Evolutionary conservation across 2,888 invertebrate species (phyloP), one percentile per base, ranked within the genome.

Genomic region (Apodemia zela): DNA sequence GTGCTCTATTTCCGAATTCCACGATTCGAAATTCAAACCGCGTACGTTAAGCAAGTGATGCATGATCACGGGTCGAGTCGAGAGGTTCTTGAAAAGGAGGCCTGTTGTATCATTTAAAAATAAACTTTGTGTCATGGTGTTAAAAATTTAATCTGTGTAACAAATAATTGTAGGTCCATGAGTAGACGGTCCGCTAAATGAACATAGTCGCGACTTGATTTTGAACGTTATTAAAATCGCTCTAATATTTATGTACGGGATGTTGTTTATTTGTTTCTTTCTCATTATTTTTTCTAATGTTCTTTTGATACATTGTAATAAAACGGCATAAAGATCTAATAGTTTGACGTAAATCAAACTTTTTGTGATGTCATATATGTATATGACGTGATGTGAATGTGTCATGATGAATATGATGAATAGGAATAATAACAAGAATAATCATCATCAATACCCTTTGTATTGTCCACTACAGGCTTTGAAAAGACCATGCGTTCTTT

Each of bases 131-230:
- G 0, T 0, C 0, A 0, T 0, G 0, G 5, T 0, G 0, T 18
- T 73, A 76, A 68, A 70, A 77, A 74, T 57, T 60, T 51, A 45
- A 72, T 68, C 75, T 15, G 62, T 51, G 42, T 59, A 67, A n/a
- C 59, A 17, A 21, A 17, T 61, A 59, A 57, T 58, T 61, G 38
- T 65, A 65, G 68, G 65, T 67, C 68, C 65, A 66, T 70, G 68
- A 59, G 71, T 72, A 75, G 77, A 75, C 79, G 73, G 82, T 84
- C 80, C 79, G 76, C 80, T 76, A 88, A 89, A 87, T 87, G 89
- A 88, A 85, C 89, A 85, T 81, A 85, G 86, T 85, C 80, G 86
- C 83, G 84, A 84, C 78, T 85, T 87, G 84, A 84, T 85, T 74
- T 73, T 70, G 69, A 77, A 78, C 74, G 81, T 84, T 82, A 84